Evolutionary conservation across 2,888 invertebrate species (phyloP).

Genomic region (Eurytoma californica): DNA sequence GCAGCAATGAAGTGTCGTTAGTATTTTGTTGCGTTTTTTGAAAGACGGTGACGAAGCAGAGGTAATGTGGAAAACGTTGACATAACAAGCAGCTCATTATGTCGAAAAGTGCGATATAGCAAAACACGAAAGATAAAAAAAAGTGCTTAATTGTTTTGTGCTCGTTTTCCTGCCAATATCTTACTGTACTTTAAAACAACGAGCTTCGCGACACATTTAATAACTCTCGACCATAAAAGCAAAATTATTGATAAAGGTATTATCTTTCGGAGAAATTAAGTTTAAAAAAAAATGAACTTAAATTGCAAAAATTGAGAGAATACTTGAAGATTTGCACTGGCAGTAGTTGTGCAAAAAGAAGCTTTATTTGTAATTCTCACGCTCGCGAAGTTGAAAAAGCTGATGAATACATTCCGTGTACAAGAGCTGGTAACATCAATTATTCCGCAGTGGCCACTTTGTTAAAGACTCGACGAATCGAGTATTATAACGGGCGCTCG

Average conservation of each 20-base stretch:
- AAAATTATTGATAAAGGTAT: too few relatives aligned
- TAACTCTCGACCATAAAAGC: neutral
- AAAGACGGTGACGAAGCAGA: too few relatives aligned
- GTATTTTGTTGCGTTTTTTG: too few relatives aligned
- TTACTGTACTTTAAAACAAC: neutral
- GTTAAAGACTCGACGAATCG: conserved; percentile 27
- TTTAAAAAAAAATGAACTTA: too few relatives aligned
- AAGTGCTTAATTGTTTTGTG: conserved; percentile 17
- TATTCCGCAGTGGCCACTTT: conserved; percentile 38
- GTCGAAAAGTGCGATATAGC: neutral
- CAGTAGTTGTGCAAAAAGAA: neutral
- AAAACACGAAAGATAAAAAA: conserved; percentile 7
- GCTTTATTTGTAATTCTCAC: conserved; percentile 37
- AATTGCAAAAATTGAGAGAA: too few relatives aligned
- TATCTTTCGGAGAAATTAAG: too few relatives aligned
- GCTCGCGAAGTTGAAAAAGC: conserved; percentile 34
- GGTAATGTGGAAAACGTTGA: neutral
- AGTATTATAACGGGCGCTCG: conserved; percentile 30
- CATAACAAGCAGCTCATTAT: conserved; percentile 17
- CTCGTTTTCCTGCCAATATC: conserved; percentile 11
- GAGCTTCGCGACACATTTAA: neutral
- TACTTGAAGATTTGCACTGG: neutral
- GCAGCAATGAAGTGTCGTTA: too few relatives aligned
- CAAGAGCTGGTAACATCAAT: conserved; percentile 32
- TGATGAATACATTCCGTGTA: conserved; percentile 34